Evolutionary conservation across 1,140 invertebrate genomes (phyloP).

Genomic region (Drosophila pandora): DNA sequence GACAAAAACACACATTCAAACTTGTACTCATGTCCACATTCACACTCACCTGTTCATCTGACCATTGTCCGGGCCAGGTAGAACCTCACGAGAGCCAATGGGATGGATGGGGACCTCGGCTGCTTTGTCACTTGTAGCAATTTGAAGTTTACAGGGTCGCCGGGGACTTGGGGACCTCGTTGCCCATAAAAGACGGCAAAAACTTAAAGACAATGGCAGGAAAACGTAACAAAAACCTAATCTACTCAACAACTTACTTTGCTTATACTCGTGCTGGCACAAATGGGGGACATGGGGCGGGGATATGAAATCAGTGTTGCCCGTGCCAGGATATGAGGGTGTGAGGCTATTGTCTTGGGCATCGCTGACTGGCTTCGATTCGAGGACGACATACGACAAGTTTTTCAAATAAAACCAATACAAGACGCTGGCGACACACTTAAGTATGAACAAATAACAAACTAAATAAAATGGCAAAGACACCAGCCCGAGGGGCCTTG

Average conservation of each 20-base stretch:
- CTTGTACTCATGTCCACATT: slow-evolving; percentile 21
- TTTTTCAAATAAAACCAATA: slow-evolving; percentile 79
- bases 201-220: slow-evolving; percentile 72
- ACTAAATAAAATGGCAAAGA: slow-evolving; percentile 78
- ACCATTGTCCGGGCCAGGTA: slow-evolving; percentile 30
- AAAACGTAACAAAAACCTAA: slow-evolving; percentile 72
- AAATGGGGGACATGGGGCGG: slow-evolving; percentile 3
- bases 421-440: slow-evolving; percentile 70
- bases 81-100: slow-evolving; percentile 5
- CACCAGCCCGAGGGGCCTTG: slow-evolving; percentile 53
- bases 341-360: slow-evolving; percentile 72
- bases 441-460: slow-evolving; percentile 81
- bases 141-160: slow-evolving; percentile 81
- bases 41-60: slow-evolving; percentile 34
- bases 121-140: slow-evolving; percentile 71
- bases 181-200: slow-evolving; percentile 63
- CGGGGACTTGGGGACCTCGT: slow-evolving; percentile 52
- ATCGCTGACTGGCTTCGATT: slow-evolving; percentile 69
- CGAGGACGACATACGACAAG: slow-evolving; percentile 78
- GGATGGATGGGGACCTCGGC: slow-evolving; percentile 3
- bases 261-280: slow-evolving; percentile 27
- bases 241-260: slow-evolving; percentile 80
- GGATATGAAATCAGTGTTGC: slow-evolving; percentile 29
- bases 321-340: slow-evolving; percentile 8
- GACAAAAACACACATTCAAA: slow-evolving; percentile 8